Evolutionary conservation across 2,888 invertebrate genomes (phyloP), one percentile per base, ranked within the genome.

Genomic region (Gonocerus acuteangulatus): DNA sequence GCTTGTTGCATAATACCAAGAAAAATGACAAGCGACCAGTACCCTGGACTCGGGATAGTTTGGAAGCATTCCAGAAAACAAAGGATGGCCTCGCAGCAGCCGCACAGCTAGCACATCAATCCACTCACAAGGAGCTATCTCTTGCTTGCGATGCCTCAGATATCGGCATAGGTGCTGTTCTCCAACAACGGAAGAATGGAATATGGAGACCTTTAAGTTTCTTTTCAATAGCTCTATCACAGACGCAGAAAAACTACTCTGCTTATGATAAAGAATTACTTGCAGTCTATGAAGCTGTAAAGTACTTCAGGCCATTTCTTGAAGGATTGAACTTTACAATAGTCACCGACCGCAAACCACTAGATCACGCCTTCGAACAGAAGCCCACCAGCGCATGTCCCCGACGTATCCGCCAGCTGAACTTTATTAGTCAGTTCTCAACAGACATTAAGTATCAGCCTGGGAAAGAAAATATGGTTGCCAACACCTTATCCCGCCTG

Each of bases 381-480:
- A 27, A 27, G 27, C 27, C n/a, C 27, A n/a, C 7, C 7, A 48
- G 11, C 13, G 54, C 47, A 7, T 45, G 7, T 22, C 18, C 36
- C 7, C 21, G 18, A 21, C 21, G 52, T 62, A 48, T 9, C 27
- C 45, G 54, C n/a, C 36, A 47, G 21, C 34, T 54, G 9, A 54
- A 42, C 22, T 61, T 61, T n/a, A 61, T 61, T 23, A 39, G 39
- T n/a, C 61, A 61, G 16, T 52, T 61, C 22, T 19, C 61, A 4
- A 54, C 61, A 2, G 54, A 52, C 36, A 61, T 61, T 32, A 1
- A 27, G 15, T 45, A 61, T 36, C 16, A 18, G 7, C 27, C 39
- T 13, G 54, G 61, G 2, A 15, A 39, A 2, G 58, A 52, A 34
- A 60, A 62, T 32, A 16, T n/a, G 1, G 19, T 58, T 23, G 42